A percentile compares a stretch with the other conserved stretches of the same genome.
phyloP scores from a whole-genome alignment of 2,113 vertebrate species.

The Scytalopus superciliaris region DNA sequence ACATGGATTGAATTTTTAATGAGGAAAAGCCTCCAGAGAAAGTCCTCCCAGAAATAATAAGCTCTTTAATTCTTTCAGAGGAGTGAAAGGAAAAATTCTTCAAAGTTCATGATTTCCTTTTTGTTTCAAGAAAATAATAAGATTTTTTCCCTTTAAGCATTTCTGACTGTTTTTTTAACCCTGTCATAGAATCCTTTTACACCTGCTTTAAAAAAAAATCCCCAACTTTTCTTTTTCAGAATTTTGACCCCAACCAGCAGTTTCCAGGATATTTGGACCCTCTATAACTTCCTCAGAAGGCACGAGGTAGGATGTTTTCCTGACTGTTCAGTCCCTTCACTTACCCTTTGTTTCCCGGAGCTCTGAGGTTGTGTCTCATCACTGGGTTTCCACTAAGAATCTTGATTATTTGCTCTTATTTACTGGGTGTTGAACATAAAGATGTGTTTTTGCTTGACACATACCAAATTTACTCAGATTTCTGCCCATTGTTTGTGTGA shows the following conservation, averaged over 20 bases:
- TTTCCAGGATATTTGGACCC: constrained; percentile 80
- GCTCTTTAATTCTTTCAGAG: neutral
- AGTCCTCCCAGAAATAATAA: constrained; percentile 8
- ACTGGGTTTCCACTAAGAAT: neutral
- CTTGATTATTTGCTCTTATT: neutral
- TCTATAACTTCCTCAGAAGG: constrained; percentile 81
- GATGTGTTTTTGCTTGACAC: neutral
- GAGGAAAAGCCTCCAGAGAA: constrained; percentile 9
- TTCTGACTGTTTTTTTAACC: neutral
- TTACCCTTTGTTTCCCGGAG: neutral
- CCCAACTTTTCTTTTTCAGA: constrained; percentile 64
- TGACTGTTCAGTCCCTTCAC: neutral
- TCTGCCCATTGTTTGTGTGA: accelerated
- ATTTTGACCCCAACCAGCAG: constrained; percentile 80
- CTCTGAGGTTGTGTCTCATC: neutral
- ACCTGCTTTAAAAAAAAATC: neutral
- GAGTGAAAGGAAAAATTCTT: neutral
- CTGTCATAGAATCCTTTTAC: neutral
- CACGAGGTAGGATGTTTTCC: constrained; percentile 78
- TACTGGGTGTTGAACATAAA: neutral
- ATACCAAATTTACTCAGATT: neutral
- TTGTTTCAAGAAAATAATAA: neutral
- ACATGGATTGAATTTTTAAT: constrained; percentile 6
- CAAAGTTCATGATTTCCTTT: neutral
- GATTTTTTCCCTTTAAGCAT: neutral